A percentile compares a stretch with the other conserved stretches of the same genome.
Evolutionary conservation across 2,888 invertebrate species (phyloP).

Genomic region (Anorthoa munda): DNA sequence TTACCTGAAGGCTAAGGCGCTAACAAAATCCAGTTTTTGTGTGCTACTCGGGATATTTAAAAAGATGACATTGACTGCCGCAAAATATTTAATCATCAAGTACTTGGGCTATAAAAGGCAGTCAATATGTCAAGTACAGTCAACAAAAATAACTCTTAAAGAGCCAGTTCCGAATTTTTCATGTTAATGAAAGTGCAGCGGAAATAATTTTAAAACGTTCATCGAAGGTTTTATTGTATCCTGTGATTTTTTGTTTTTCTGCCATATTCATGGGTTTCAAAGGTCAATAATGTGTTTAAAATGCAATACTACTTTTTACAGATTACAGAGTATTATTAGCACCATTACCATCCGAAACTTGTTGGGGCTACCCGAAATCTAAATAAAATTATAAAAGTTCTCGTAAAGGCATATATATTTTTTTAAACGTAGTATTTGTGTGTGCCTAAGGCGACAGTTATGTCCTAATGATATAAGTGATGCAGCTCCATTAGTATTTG

Average conservation of each 20-base stretch:
- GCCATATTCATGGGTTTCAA: neutral
- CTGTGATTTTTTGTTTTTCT: neutral
- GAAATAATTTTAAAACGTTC: neutral
- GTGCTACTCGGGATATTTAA: neutral
- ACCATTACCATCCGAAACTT: too few species aligned
- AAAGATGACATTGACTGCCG: neutral
- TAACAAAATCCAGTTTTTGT: too few species aligned
- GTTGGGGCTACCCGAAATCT: too few species aligned
- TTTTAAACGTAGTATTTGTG: too few species aligned
- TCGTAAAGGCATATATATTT: too few species aligned
- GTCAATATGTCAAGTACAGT: neutral
- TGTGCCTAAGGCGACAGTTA: too few species aligned
- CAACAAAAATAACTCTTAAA: neutral
- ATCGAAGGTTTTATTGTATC: neutral
- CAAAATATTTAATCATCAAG: neutral
- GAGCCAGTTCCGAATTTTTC: constrained; percentile 4
- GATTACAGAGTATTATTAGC: too few species aligned
- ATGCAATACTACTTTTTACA: too few species aligned
- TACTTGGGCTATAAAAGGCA: neutral
- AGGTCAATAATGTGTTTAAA: neutral
- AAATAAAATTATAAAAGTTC: too few species aligned
- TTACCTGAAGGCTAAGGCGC: too few species aligned
- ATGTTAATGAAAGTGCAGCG: neutral
- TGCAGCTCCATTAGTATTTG: too few species aligned
- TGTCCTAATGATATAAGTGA: too few species aligned